These are phyloP conservation scores for Drosophila antonietae DNA, from an alignment of 2,888 invertebrate genomes.

Conservation along the genomic window DNA sequence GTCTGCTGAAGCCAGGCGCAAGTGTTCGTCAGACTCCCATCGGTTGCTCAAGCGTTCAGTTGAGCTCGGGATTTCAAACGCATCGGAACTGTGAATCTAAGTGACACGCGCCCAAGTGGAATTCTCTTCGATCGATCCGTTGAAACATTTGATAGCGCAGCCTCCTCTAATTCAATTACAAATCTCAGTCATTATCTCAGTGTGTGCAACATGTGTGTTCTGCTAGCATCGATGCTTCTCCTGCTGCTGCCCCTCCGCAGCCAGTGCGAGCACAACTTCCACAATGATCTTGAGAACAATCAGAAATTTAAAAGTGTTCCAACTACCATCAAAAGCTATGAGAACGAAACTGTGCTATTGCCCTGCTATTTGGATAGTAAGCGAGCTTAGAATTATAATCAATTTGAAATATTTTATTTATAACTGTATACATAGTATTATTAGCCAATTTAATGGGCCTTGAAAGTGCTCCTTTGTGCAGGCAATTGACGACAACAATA, in stretches of 20 bases:
- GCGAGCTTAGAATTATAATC: conserved; percentile 55
- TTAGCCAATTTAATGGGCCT: conserved; percentile 41
- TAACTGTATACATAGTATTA: background rate
- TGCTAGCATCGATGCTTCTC: conserved; percentile 32
- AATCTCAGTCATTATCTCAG: background rate
- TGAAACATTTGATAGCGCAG: conserved; percentile 26
- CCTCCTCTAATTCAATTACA: conserved; percentile 54
- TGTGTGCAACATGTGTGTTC: conserved; percentile 42
- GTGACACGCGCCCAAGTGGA: conserved; percentile 43
- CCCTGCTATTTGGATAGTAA: conserved; percentile 92
- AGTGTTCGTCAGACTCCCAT: conserved; percentile 43
- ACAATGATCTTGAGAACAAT: conserved; percentile 72
- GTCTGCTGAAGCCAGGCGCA: conserved; percentile 20
- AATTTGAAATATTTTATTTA: background rate
- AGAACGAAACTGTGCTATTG: conserved; percentile 91
- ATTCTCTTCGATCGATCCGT: conserved; percentile 35
- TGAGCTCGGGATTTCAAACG: conserved; percentile 35
- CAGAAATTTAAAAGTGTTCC: conserved; percentile 89
- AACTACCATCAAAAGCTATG: conserved; percentile 90
- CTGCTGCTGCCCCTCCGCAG: conserved; percentile 20
- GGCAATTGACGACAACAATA: conserved; percentile 65
- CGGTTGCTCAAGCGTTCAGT: conserved; percentile 73
- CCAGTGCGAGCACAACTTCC: conserved; percentile 67
- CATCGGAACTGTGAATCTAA: conserved; percentile 32
- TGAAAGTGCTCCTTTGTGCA: conserved; percentile 42